phyloP scores from a whole-genome alignment of 2,888 invertebrate species.

The Sarcophaga variegata region DNA sequence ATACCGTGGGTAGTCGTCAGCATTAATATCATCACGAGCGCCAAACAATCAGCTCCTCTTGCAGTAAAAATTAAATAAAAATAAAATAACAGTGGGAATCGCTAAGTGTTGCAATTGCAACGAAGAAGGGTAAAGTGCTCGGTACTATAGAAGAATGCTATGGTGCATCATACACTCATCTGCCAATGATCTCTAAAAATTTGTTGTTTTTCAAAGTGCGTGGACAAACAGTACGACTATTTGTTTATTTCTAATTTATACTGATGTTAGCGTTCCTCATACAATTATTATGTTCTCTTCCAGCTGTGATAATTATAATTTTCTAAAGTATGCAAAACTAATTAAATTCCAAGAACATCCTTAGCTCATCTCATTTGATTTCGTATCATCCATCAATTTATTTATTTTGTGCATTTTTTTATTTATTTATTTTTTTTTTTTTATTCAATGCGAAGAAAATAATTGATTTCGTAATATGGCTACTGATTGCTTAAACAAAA shows the following conservation, averaged over 20 bases:
- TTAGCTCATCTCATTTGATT: not conserved
- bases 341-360: conserved; percentile 56
- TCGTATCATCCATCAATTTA: conserved; percentile 26
- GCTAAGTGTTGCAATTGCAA: conserved; percentile 42
- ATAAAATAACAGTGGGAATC: conserved; percentile 49
- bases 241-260: conserved; percentile 42
- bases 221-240: not conserved
- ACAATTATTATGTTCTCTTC: conserved; percentile 47
- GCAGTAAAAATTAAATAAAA: not conserved
- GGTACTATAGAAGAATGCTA: conserved; percentile 21
- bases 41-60: conserved; percentile 1
- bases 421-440: conserved; percentile 46
- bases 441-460: conserved; percentile 48
- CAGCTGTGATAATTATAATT: conserved; percentile 63
- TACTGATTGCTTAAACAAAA: conserved; percentile 16
- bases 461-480: conserved; percentile 48
- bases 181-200: conserved; percentile 37
- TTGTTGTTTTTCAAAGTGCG: conserved; percentile 14
- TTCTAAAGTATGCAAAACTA: conserved; percentile 35
- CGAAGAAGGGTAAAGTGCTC: not conserved
- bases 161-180: not conserved
- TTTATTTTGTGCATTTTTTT: conserved; percentile 37
- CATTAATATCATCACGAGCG: not conserved
- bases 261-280: conserved; percentile 5
- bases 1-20: conserved; percentile 33